A percentile compares a stretch with the other conserved stretches of the same genome.
These are phyloP conservation scores for Pimephales promelas DNA, from an alignment of 2,113 vertebrate genomes.

Conservation along the genomic window DNA sequence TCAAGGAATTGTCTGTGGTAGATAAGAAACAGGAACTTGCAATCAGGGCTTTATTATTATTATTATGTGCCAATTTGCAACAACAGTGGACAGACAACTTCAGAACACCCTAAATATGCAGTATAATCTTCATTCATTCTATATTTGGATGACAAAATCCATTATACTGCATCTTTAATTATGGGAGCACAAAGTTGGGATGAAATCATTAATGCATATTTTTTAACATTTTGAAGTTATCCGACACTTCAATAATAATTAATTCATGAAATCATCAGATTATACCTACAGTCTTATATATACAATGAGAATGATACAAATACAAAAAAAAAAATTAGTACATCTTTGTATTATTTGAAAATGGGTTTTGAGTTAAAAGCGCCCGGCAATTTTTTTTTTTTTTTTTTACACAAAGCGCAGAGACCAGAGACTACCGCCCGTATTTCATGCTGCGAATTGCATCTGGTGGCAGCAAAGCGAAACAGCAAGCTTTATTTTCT, in stretches of 20 bases:
- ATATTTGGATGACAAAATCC: neutral
- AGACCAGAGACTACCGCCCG: constrained; percentile 46
- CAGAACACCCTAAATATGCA: neutral
- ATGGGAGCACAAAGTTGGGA: neutral
- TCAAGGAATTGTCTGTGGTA: constrained; percentile 70
- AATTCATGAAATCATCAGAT: neutral
- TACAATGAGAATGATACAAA: constrained; percentile 4
- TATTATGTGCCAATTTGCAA: constrained; percentile 61
- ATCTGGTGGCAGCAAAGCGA: constrained; percentile 63
- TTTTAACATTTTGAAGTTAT: neutral
- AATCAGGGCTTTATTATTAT: constrained; percentile 68
- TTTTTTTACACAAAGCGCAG: constrained; percentile 35
- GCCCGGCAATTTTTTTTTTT: neutral
- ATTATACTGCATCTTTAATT: neutral
- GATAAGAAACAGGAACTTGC: constrained; percentile 73
- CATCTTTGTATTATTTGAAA: constrained; percentile 27
- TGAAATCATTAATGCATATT: neutral
- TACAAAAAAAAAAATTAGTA: neutral
- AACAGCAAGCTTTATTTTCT: constrained; percentile 62
- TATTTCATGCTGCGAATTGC: constrained; percentile 61
- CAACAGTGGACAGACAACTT: constrained; percentile 50
- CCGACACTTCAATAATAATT: neutral
- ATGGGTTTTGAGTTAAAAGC: constrained; percentile 44
- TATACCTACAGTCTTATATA: neutral
- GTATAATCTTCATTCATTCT: neutral